These are phyloP conservation scores for Standfussiana lucernea DNA, from an alignment of 2,888 invertebrate species.

Conservation along the genomic window DNA sequence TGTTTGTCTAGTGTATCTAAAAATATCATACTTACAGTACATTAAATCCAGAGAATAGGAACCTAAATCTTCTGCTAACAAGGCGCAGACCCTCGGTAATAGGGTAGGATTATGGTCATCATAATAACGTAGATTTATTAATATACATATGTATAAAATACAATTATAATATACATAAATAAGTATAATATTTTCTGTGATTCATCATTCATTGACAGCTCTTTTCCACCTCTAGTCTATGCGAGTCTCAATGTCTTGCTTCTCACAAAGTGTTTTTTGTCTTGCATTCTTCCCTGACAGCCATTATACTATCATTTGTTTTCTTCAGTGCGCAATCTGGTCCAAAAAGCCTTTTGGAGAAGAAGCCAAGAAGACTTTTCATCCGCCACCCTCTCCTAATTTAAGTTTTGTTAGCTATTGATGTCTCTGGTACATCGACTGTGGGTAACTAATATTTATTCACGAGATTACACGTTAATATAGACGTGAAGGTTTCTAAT, in stretches of 20 bases:
- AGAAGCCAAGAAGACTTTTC: too few relatives aligned
- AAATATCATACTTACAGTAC: neutral
- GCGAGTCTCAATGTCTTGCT: neutral
- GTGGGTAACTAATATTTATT: constrained; percentile 8
- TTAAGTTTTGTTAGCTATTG: neutral
- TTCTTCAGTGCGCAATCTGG: neutral
- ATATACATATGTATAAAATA: too few relatives aligned
- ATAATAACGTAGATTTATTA: neutral
- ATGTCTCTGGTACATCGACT: neutral
- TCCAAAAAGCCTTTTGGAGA: neutral
- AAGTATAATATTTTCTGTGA: neutral
- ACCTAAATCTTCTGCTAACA: constrained; percentile 4
- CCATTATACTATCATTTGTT: neutral
- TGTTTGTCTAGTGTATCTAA: neutral
- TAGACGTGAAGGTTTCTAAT: constrained; percentile 10
- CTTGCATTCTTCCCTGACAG: neutral
- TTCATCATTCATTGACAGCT: neutral
- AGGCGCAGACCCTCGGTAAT: neutral
- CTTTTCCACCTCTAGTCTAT: neutral
- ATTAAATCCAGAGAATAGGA: neutral
- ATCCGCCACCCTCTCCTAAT: neutral
- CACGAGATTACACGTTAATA: neutral
- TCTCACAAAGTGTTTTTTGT: neutral
- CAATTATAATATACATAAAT: too few relatives aligned
- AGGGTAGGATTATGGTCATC: neutral